Evolutionary conservation across 2,797 vertebrate species (phyloP).

Genomic region (Cyclopterus lumpus): DNA sequence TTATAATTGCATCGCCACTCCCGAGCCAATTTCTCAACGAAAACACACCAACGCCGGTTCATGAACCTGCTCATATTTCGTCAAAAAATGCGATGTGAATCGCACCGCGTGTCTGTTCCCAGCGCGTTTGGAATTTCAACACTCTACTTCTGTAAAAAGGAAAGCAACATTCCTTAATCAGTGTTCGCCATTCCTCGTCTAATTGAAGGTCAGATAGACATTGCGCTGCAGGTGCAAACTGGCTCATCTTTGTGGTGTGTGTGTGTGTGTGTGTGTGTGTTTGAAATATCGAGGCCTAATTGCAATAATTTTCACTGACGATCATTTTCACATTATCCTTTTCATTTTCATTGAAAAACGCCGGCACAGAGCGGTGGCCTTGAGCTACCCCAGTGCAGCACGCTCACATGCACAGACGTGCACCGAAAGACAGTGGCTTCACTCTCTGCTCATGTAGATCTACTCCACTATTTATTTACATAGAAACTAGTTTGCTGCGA

Average conservation of each 20-base stretch:
- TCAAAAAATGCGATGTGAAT: constrained; percentile 79
- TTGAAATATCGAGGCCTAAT: background rate
- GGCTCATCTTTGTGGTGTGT: background rate
- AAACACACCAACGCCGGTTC: constrained; percentile 71
- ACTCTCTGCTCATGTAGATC: background rate
- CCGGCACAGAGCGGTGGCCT: background rate
- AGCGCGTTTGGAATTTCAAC: constrained; percentile 75
- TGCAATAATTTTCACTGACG: background rate
- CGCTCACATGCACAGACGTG: background rate
- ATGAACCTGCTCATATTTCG: constrained; percentile 79
- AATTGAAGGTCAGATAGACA: constrained; percentile 52
- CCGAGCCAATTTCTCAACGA: constrained; percentile 68
- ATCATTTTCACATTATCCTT: background rate
- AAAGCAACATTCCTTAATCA: constrained; percentile 56
- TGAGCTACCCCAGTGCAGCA: background rate
- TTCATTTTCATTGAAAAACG: background rate
- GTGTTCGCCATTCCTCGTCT: constrained; percentile 57
- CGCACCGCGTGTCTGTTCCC: constrained; percentile 75
- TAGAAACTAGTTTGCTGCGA: background rate
- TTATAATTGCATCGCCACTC: constrained; percentile 76
- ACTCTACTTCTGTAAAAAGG: constrained; percentile 47
- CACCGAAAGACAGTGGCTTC: background rate
- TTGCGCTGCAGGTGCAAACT: constrained; percentile 43
- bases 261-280: too few species aligned
- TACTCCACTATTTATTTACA: background rate